phyloP scores from a whole-genome alignment of 2,797 vertebrate genomes.

The Nannoperca obscura region DNA sequence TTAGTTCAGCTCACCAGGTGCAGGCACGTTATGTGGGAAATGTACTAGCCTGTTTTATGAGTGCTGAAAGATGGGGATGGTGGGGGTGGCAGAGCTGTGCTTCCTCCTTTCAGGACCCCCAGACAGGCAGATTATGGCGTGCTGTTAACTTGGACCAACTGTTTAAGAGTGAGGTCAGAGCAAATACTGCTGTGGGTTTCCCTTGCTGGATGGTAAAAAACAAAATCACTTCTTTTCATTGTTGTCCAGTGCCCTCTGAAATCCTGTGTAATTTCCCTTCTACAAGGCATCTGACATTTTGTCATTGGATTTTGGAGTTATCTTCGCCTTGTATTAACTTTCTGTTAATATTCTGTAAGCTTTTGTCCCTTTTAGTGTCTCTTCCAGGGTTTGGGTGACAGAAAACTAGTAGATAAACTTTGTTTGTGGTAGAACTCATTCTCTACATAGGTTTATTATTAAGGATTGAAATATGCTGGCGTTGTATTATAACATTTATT shows the following conservation, averaged over 20 bases:
- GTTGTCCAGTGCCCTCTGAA: slow-evolving; percentile 15
- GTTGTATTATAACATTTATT: neutral
- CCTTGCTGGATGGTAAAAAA: slow-evolving; percentile 14
- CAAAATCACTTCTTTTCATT: slow-evolving; percentile 7
- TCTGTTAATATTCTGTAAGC: neutral
- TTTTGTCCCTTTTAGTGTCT: neutral
- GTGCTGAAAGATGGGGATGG: slow-evolving; percentile 28
- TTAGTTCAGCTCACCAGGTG: slow-evolving; percentile 65
- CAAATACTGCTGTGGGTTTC: slow-evolving; percentile 54
- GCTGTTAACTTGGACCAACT: slow-evolving; percentile 53
- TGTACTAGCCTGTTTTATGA: slow-evolving; percentile 56
- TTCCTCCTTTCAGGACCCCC: slow-evolving; percentile 41
- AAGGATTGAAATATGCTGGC: neutral
- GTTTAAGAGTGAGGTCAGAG: slow-evolving; percentile 58
- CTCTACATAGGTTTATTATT: neutral
- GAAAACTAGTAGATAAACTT: neutral
- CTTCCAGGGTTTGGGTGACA: neutral
- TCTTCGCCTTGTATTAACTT: neutral
- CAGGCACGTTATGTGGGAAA: slow-evolving; percentile 58
- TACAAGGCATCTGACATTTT: neutral
- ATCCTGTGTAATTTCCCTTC: slow-evolving; percentile 7
- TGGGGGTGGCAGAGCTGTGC: slow-evolving; percentile 15
- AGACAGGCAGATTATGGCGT: slow-evolving; percentile 37
- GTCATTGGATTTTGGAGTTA: neutral
- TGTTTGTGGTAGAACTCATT: neutral